Base-by-base conservation (phyloP, 2,888 invertebrate genomes). In the Scaptomyza cyrtandrae region DNA sequence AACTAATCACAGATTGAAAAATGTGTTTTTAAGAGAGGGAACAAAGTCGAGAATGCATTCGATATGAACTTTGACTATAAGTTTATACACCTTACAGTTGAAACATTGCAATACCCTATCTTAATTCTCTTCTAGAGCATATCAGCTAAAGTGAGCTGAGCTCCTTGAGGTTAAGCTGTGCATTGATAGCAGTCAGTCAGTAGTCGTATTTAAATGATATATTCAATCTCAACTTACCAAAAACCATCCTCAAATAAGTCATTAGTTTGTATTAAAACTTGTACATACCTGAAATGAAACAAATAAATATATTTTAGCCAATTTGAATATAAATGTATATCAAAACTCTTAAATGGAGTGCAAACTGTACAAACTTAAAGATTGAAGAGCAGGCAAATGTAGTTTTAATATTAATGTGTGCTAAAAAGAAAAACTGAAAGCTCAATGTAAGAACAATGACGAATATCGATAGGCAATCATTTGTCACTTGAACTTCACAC, bases 231-330 rank as follows among this genome's bases (percentile, higher is more conserved):
- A 63, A 58, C 62, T 63, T 19, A 63, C 62, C 62, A 43, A 48
- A 35, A 46, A 19, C 27, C 0, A 24, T 1, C 11, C 4, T 3
- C 13, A 0, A 19, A 19, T 14, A 3, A 3, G 2, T 5, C 11
- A n/a, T 7, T 7, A 14, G 14, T 39, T 5, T 2, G 52, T 19
- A 10, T 37, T 10, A 14, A 46, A 67, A 27, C 41, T 45, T 33
- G 58, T 60, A 83, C 88, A 71, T 81, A 87, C 82, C 79, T 87
- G 86, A 7, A 85, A 78, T 9, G 48, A 84, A 35, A 56, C 16
- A 45, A 35, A 56, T 37, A 11, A 11, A 31, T 1, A 16, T 59
- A 13, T 13, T 41, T 65, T 16, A 61, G 43, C 27, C 14, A 48
- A 44, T 11, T 19, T 10, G 1, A 24, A n/a, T 7, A 1, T n/a